phyloP scores from a whole-genome alignment of 2,888 invertebrate genomes.

The Tetropium fuscum region DNA sequence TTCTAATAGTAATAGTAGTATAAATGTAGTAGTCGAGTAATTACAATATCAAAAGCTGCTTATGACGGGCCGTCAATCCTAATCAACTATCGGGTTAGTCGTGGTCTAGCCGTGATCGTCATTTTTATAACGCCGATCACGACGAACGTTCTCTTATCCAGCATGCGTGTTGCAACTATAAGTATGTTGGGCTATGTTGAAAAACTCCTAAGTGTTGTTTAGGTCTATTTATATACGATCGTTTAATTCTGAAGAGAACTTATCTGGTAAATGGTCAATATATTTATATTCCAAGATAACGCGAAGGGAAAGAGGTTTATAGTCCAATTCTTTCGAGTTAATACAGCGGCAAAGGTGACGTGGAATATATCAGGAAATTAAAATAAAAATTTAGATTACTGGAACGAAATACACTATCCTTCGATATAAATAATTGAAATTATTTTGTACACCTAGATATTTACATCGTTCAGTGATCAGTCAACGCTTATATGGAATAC shows the following conservation, averaged over 20 bases:
- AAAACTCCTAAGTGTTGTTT: constrained; percentile 43
- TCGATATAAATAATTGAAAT: no score
- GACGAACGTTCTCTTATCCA: constrained; percentile 47
- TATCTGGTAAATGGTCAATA: constrained; percentile 36
- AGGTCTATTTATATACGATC: constrained; percentile 43
- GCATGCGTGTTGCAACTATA: constrained; percentile 49
- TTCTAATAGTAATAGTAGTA: constrained; percentile 36
- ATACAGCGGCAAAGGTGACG: no score
- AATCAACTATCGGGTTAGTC: constrained; percentile 47
- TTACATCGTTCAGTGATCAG: no score
- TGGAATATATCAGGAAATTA: no score
- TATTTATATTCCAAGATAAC: constrained; percentile 33
- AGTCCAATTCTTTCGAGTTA: no score
- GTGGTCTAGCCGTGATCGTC: constrained; percentile 49
- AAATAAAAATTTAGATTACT: no score
- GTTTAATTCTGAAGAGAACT: constrained; percentile 39
- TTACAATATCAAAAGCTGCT: constrained; percentile 54
- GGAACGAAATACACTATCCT: no score
- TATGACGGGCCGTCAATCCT: constrained; percentile 53
- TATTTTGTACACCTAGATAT: no score
- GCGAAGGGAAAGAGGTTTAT: constrained; percentile 19
- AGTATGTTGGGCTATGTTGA: constrained; percentile 37
- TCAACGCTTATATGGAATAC: no score
- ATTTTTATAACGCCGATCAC: constrained; percentile 49
- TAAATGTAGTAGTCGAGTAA: constrained; percentile 51